Evolutionary conservation across 2,888 invertebrate species (phyloP).

Genomic region (Miltochrista miniata): DNA sequence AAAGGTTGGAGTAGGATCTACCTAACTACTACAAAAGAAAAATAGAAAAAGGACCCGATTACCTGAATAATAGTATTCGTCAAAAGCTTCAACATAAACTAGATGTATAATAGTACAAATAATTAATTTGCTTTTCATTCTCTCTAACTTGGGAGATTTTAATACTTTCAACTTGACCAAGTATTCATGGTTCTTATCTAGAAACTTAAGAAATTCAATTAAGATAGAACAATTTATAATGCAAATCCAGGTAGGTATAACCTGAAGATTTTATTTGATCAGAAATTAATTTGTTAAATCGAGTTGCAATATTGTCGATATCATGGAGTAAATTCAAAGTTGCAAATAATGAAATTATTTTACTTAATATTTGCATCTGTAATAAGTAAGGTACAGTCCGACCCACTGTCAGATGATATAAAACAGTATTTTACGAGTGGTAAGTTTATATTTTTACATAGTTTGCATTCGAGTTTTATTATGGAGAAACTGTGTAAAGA

Average conservation of each 20-base stretch:
- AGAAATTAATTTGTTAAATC: background rate
- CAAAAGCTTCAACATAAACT: background rate
- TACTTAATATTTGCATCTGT: slow-evolving; percentile 8
- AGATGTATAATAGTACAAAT: background rate
- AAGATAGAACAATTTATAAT: slow-evolving; percentile 5
- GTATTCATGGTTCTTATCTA: slow-evolving; percentile 16
- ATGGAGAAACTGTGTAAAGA: background rate
- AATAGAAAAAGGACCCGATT: background rate
- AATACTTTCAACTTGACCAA: background rate
- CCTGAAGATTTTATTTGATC: background rate
- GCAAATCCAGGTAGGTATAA: background rate
- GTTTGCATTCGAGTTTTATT: background rate
- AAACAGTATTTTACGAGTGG: slow-evolving; percentile 20
- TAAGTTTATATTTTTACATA: slow-evolving; percentile 6
- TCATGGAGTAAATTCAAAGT: background rate
- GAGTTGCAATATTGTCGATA: too few relatives aligned
- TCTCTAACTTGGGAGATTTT: background rate
- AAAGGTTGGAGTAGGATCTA: too few relatives aligned
- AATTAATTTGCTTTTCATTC: slow-evolving; percentile 14
- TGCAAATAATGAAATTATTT: background rate
- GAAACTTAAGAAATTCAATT: slow-evolving; percentile 28
- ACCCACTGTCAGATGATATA: background rate
- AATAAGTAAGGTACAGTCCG: background rate
- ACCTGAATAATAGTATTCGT: background rate
- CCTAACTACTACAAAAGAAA: background rate